Evolutionary conservation across 2,797 vertebrate species (phyloP).

Genomic region (Tapera naevia): DNA sequence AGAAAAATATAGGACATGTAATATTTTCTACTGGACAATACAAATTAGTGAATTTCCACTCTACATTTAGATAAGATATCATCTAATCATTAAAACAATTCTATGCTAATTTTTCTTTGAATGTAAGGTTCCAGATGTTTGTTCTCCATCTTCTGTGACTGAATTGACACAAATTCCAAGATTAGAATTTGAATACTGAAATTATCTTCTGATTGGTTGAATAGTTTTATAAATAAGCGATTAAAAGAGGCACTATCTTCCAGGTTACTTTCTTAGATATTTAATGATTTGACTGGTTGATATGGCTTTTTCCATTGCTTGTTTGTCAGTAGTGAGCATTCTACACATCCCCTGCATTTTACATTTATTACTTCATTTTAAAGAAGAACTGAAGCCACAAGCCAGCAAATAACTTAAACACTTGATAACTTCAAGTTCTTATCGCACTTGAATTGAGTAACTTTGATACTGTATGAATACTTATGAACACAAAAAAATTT

Average conservation of each 20-base stretch:
- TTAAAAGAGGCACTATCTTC: conserved; percentile 29
- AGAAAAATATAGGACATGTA: not conserved
- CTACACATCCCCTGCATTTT: not conserved
- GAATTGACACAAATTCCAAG: conserved; percentile 51
- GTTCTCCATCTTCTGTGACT: conserved; percentile 22
- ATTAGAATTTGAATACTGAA: conserved; percentile 53
- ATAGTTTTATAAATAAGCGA: conserved; percentile 39
- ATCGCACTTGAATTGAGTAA: not conserved
- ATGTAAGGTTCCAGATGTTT: conserved; percentile 46
- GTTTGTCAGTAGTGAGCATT: not conserved
- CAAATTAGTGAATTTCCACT: conserved; percentile 46
- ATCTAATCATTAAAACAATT: conserved; percentile 21
- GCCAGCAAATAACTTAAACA: not conserved
- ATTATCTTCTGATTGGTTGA: conserved; percentile 10
- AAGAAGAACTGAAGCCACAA: not conserved
- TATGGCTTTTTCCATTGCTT: not conserved
- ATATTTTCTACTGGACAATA: not conserved
- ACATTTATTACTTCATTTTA: not conserved
- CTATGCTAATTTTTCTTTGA: conserved; percentile 50
- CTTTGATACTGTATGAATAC: not conserved
- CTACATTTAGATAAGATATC: not conserved
- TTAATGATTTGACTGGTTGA: not conserved
- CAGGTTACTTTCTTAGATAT: conserved; percentile 38
- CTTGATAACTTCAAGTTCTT: not conserved
- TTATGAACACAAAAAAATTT: not conserved